Evolutionary conservation across 2,888 invertebrate species (phyloP).

Genomic region (Petrolisthes manimaculis): DNA sequence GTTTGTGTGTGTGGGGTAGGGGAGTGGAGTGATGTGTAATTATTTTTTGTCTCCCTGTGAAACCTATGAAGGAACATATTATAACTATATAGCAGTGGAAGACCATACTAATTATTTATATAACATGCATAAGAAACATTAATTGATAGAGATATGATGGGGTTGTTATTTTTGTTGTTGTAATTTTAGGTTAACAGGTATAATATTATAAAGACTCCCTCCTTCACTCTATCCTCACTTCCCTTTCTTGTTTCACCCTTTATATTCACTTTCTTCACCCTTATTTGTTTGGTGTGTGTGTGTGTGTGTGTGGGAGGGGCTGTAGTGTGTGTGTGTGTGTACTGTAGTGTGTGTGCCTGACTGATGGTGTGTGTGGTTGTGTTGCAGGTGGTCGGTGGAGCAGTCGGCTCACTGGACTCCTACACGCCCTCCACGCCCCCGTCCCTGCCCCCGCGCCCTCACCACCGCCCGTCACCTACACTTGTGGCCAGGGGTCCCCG

Average conservation of each 20-base stretch:
- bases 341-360: not conserved
- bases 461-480: conserved; percentile 14
- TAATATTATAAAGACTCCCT: not conserved
- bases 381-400: conserved; percentile 55
- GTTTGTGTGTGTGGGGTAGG: not conserved
- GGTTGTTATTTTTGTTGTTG: not conserved
- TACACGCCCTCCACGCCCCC: conserved; percentile 40
- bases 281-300: too few species aligned
- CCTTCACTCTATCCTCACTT: not conserved
- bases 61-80: too few species aligned
- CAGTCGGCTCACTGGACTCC: conserved; percentile 44
- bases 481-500: conserved; percentile 22
- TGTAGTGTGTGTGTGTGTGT: not conserved
- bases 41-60: not conserved
- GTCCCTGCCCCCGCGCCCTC: conserved; percentile 21
- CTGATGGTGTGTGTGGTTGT: not conserved
- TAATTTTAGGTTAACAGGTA: not conserved
- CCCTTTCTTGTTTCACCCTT: not conserved
- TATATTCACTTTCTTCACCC: not conserved
- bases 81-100: too few species aligned
- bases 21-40: not conserved
- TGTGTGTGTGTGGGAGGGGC: too few species aligned
- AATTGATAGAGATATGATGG: too few species aligned
- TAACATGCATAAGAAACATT: too few species aligned
- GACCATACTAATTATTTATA: not conserved